Evolutionary conservation across 2,797 vertebrate species (phyloP), one percentile per base, ranked within the genome.

Genomic region (Bradypodion pumilum): DNA sequence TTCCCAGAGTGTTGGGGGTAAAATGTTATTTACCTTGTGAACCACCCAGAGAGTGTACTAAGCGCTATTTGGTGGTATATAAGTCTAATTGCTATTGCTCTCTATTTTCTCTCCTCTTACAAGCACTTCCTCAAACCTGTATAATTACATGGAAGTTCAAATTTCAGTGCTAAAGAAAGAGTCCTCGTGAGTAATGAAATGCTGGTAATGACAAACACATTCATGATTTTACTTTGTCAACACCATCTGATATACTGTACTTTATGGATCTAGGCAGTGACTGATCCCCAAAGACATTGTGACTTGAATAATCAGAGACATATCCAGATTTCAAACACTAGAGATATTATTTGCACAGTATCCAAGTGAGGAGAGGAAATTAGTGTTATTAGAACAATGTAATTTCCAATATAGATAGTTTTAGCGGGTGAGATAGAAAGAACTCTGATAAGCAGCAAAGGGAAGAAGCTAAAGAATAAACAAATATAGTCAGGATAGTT

Each of bases 401-500:
- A 42, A 52, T 42, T 60, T 27, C 42, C 42, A 7, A 70, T 40
- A 37, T 40, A 25, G 9, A n/a, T 70, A 56, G 23, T 68, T 35
- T 27, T 21, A 35, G 13, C 32, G 46, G 27, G 8, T 40, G 5
- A 74, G 86, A 76, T 82, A 16, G 10, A 73, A 83, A 70, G 82
- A 19, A 62, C 16, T 63, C 87, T 89, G 1, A 68, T 80, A 46
- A 68, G 27, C 46, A 46, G 0, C 27, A 86, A 78, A 86, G 5
- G 75, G 12, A 68, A 7, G 44, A 23, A 86, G 74, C 0, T 42
- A 10, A 74, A 81, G 65, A 35, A 63, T 80, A 83, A 77, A 76
- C 49, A 37, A 70, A 16, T 88, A 85, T 81, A 81, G 1, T 68
- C 79, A 13, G 12, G 25, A 0, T 82, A n/a, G 7, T 62, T 65